Conservation (phyloP, 1,140 invertebrate species). For the Camponotus pennsylvanicus region DNA sequence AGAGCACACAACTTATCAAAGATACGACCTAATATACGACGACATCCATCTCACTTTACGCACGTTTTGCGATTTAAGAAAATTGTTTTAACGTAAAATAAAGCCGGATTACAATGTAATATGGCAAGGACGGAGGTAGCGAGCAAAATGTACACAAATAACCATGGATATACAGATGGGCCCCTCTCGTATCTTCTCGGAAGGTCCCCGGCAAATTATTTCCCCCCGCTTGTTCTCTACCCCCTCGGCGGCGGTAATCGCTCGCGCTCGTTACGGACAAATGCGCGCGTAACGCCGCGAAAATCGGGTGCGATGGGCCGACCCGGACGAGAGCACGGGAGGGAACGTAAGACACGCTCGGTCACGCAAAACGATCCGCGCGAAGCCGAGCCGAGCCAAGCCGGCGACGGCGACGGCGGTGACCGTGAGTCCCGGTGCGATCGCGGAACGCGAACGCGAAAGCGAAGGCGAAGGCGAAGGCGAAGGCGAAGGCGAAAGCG, state of each 20-base stretch:
- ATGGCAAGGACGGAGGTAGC: neutral
- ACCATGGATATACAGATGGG: neutral
- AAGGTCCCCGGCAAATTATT: slow-evolving; percentile 28
- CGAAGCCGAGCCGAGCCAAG: neutral
- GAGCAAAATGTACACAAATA: slow-evolving; percentile 20
- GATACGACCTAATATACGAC: neutral
- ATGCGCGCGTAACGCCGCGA: slow-evolving; percentile 66
- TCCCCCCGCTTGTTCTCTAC: neutral
- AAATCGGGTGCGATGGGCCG: slow-evolving; percentile 57
- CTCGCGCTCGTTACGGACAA: slow-evolving; percentile 51
- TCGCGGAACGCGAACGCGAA: too few relatives aligned
- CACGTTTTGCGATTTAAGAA: neutral
- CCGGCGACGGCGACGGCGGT: neutral
- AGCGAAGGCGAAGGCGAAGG: neutral
- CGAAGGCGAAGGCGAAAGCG: slow-evolving; percentile 17
- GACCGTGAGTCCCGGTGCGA: too few relatives aligned
- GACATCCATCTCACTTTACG: neutral
- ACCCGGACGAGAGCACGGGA: neutral
- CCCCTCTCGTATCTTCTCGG: neutral
- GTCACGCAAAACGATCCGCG: slow-evolving; percentile 77
- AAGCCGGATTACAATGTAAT: neutral
- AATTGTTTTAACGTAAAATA: neutral
- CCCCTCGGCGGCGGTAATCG: neutral
- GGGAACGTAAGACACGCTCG: slow-evolving; percentile 63
- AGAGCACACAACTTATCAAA: neutral